Evolutionary conservation across 2,113 vertebrate species (phyloP).

Genomic region (Anarhynchus alexandrinus): DNA sequence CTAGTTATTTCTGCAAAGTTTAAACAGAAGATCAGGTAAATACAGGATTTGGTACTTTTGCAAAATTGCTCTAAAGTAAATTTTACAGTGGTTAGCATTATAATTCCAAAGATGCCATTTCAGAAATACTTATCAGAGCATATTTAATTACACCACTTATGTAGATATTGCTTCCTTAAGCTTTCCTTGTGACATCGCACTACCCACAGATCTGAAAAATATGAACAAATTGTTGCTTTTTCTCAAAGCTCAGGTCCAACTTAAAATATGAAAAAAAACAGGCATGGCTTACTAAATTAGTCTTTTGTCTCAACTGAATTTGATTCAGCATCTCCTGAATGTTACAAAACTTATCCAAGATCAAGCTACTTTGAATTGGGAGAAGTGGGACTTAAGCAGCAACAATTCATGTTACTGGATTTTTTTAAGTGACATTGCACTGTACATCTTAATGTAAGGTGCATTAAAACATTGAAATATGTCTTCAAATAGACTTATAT

Average conservation of each 20-base stretch:
- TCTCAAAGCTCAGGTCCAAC: neutral
- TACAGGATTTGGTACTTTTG: neutral
- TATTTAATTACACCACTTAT: neutral
- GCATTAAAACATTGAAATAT: neutral
- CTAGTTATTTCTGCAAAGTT: neutral
- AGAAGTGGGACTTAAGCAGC: neutral
- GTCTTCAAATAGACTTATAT: neutral
- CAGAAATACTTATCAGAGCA: neutral
- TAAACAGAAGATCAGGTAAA: conserved; percentile 38
- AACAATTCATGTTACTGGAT: neutral
- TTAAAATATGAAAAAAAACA: neutral
- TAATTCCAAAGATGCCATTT: neutral
- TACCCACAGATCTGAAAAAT: neutral
- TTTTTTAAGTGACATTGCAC: neutral
- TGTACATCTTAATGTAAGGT: neutral
- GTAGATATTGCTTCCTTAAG: neutral
- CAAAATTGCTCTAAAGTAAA: conserved; percentile 8
- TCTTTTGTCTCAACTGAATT: neutral
- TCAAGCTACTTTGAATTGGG: neutral
- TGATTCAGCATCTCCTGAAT: neutral
- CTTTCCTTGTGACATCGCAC: neutral
- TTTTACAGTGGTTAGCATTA: conserved; percentile 1
- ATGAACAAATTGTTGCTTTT: neutral
- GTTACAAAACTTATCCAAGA: neutral
- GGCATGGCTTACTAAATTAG: neutral